Evolutionary conservation across 2,113 vertebrate genomes (phyloP).

Genomic region (Fulmarus glacialis): DNA sequence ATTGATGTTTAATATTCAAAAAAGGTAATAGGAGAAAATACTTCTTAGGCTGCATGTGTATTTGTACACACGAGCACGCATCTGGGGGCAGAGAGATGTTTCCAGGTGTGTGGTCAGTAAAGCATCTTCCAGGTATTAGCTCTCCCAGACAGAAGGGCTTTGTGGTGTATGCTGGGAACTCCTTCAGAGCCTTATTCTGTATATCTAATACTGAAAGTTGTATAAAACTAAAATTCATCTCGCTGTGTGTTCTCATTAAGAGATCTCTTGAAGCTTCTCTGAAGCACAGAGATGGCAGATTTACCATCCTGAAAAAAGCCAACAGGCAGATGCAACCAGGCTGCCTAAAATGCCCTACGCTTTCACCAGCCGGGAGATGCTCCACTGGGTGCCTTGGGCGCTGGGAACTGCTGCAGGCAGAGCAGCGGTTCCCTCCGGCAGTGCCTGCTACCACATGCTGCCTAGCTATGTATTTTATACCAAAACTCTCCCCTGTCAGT

Average conservation of each 20-base stretch:
- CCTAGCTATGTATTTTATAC: background rate
- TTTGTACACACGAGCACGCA: fast-evolving
- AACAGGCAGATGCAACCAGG: background rate
- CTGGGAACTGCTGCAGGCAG: background rate
- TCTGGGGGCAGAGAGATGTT: background rate
- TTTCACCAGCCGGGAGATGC: background rate
- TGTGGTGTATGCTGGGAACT: background rate
- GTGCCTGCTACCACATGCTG: fast-evolving
- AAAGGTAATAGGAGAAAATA: background rate
- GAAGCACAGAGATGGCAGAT: background rate
- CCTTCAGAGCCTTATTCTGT: background rate
- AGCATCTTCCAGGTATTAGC: background rate
- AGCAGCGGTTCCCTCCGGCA: fast-evolving
- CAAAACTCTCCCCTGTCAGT: background rate
- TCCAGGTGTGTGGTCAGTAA: background rate
- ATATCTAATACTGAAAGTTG: background rate
- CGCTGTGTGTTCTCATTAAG: background rate
- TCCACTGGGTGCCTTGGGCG: fast-evolving
- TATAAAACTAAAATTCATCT: background rate
- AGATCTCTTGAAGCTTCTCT: background rate
- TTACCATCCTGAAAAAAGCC: background rate
- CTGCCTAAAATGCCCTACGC: background rate
- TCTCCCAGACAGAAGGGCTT: background rate
- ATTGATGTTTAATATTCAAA: background rate
- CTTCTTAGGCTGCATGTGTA: fast-evolving